A percentile compares a stretch with the other conserved stretches of the same genome.
Evolutionary conservation across 92 coral and sea anemone genomes (phyloP).

Genomic region (Porites rus): DNA sequence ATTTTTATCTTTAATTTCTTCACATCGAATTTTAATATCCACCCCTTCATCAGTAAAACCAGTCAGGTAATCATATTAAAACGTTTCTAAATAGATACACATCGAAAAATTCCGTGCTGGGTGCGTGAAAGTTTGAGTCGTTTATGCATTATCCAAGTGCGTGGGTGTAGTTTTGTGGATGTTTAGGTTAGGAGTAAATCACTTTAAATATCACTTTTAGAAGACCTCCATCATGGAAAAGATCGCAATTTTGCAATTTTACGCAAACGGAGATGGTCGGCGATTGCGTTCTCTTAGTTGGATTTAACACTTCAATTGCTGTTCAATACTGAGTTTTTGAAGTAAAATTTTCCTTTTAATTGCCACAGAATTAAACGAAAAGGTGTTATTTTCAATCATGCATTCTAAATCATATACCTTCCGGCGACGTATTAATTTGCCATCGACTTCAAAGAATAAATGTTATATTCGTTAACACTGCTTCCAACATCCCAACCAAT

Average conservation of each 20-base stretch:
- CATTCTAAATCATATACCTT: neutral
- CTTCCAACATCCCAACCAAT: neutral
- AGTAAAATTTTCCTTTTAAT: neutral
- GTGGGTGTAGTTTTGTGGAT: neutral
- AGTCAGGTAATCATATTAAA: neutral
- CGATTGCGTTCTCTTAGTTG: neutral
- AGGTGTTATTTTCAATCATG: neutral
- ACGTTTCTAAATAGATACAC: neutral
- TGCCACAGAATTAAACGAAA: neutral
- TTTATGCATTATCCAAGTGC: neutral
- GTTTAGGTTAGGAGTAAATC: neutral
- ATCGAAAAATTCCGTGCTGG: neutral
- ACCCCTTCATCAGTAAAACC: too few species aligned
- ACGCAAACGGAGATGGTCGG: too few species aligned
- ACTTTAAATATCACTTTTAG: too few species aligned
- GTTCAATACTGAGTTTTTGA: neutral
- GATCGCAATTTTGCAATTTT: neutral
- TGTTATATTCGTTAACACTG: neutral
- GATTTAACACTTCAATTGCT: neutral
- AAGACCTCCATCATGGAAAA: neutral
- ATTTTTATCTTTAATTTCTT: too few species aligned
- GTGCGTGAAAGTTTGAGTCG: neutral
- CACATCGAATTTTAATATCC: too few species aligned
- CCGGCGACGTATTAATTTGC: neutral
- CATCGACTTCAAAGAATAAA: neutral